Percentiles rank a stretch among this genome's conserved stretches.
These are phyloP conservation scores for Fragum whitleyi DNA, from an alignment of 2,888 invertebrate species.

Conservation along the genomic window DNA sequence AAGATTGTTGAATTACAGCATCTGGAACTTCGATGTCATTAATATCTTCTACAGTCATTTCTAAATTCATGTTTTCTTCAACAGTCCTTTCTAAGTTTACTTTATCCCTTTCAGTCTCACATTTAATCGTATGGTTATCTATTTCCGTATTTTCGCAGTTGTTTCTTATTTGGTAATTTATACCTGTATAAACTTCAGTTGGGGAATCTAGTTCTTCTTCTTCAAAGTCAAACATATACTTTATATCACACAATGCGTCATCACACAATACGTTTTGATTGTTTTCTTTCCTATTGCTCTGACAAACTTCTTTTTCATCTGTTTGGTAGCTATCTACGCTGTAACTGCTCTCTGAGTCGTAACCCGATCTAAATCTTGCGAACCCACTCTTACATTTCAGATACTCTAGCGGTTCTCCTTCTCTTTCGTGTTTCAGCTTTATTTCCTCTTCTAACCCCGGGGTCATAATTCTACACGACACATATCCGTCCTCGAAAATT, in stretches of 20 bases:
- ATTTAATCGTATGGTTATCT: too few species aligned
- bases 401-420: background rate
- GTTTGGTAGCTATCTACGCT: background rate
- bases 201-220: background rate
- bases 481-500: background rate
- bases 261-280: background rate
- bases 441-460: background rate
- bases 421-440: background rate
- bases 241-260: background rate
- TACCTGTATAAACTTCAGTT: too few species aligned
- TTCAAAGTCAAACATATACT: background rate
- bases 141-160: too few species aligned
- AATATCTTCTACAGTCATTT: too few species aligned
- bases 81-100: too few species aligned
- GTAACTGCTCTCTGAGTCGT: constrained; percentile 7
- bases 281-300: background rate
- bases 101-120: too few species aligned
- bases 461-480: constrained; percentile 10
- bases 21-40: too few species aligned
- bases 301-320: background rate
- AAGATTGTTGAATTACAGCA: too few species aligned
- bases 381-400: constrained; percentile 8
- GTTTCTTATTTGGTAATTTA: too few species aligned
- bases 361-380: constrained; percentile 2
- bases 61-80: too few species aligned